Percentiles rank a stretch among this genome's conserved stretches.
Conservation (phyloP, 2,113 vertebrate genomes). For the Pteruthius melanotis region DNA sequence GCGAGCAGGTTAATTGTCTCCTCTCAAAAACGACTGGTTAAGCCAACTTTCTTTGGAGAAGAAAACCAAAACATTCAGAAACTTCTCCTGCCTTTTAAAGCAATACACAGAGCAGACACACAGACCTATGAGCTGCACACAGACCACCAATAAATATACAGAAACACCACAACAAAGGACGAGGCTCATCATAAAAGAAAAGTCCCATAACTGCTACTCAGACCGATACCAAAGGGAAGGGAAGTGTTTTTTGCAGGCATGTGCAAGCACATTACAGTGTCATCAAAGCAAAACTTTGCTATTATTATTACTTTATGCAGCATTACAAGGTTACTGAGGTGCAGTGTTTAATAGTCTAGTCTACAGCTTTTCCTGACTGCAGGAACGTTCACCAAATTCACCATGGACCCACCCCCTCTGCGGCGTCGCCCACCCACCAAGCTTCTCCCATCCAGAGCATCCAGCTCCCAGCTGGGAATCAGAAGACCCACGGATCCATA, state of each 20-base stretch:
- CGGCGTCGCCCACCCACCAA: background rate
- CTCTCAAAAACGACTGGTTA: background rate
- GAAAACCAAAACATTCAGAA: background rate
- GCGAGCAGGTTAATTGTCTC: background rate
- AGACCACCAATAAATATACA: conserved; percentile 64
- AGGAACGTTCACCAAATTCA: conserved; percentile 77
- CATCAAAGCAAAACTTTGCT: conserved; percentile 81
- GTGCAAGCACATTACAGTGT: conserved; percentile 81
- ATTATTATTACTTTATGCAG: conserved; percentile 88
- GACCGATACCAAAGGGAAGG: conserved; percentile 73
- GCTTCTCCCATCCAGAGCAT: background rate
- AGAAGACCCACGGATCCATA: background rate
- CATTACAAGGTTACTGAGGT: conserved; percentile 93
- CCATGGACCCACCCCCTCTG: background rate
- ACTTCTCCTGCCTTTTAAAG: conserved; percentile 33
- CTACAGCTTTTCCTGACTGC: conserved; percentile 56
- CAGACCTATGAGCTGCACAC: conserved; percentile 47
- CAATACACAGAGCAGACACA: conserved; percentile 45
- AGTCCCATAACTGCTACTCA: conserved; percentile 77
- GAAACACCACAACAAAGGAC: conserved; percentile 54
- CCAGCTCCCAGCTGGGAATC: background rate
- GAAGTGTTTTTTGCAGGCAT: conserved; percentile 78
- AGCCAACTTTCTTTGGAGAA: conserved; percentile 47
- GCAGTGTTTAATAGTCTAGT: conserved; percentile 82
- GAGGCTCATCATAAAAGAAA: conserved; percentile 60